These are phyloP conservation scores for Nothoprocta perdicaria DNA, from an alignment of 2,113 vertebrate species.

Conservation along the genomic window DNA sequence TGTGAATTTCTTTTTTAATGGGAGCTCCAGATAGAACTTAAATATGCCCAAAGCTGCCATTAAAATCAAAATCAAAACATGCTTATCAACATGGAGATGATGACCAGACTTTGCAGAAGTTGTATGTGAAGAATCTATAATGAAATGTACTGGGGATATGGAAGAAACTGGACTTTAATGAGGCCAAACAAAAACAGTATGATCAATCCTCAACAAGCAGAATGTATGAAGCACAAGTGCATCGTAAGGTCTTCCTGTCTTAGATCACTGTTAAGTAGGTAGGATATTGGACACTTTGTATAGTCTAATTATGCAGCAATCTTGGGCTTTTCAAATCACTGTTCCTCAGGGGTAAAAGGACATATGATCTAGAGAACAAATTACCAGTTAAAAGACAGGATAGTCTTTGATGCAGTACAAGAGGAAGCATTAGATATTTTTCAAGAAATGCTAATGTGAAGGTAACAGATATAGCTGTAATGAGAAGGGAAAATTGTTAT, in stretches of 20 bases:
- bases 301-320: conserved; percentile 18
- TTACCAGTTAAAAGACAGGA: not conserved
- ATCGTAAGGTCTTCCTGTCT: not conserved
- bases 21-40: not conserved
- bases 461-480: not conserved
- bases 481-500: not conserved
- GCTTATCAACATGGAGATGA: not conserved
- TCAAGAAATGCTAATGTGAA: conserved; percentile 11
- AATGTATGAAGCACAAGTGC: not conserved
- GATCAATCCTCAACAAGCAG: not conserved
- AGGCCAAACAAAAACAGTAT: not conserved
- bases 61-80: not conserved
- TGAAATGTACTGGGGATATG: not conserved
- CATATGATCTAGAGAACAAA: not conserved
- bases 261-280: not conserved
- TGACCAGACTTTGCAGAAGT: not conserved
- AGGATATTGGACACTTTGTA: not conserved
- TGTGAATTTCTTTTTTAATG: not conserved
- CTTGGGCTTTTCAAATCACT: not conserved
- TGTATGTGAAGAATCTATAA: not conserved
- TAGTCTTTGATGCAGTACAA: not conserved
- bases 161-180: not conserved
- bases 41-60: not conserved
- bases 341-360: not conserved
- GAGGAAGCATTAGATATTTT: not conserved